phyloP scores from a whole-genome alignment of 2,888 invertebrate genomes.

The Nudaria mundana region DNA sequence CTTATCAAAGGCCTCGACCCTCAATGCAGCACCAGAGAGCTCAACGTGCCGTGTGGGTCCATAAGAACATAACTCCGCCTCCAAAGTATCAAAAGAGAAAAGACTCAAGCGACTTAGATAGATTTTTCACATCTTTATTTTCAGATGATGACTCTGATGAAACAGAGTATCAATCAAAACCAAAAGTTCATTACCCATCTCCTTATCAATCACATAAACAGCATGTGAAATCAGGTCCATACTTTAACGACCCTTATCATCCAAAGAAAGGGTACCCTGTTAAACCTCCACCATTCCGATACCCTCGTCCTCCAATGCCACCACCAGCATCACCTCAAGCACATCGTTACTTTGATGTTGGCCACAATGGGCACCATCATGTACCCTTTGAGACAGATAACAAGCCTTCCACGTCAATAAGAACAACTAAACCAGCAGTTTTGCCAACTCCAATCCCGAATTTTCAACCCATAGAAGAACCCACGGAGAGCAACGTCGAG shows the following conservation, averaged over 20 bases:
- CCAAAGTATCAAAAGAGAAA: conserved; percentile 37
- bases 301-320: conserved; percentile 46
- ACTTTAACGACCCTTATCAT: conserved; percentile 44
- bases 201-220: conserved; percentile 32
- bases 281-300: conserved; percentile 49
- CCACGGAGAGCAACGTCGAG: conserved; percentile 44
- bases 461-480: conserved; percentile 35
- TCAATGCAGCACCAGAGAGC: conserved; percentile 38
- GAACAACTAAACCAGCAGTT: conserved; percentile 58
- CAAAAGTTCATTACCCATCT: conserved; percentile 37
- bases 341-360: conserved; percentile 45
- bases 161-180: conserved; percentile 42
- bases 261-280: conserved; percentile 54
- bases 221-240: conserved; percentile 48
- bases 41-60: conserved; percentile 64
- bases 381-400: conserved; percentile 40
- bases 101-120: conserved; percentile 45
- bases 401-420: conserved; percentile 48
- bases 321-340: conserved; percentile 41
- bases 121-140: conserved; percentile 67
- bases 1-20: conserved; percentile 17
- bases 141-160: conserved; percentile 48
- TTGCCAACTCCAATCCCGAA: conserved; percentile 52
- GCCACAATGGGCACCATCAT: conserved; percentile 31
- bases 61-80: conserved; percentile 58